Evolutionary conservation across 2,888 invertebrate species (phyloP).

Genomic region (Crocallis elinguaria): DNA sequence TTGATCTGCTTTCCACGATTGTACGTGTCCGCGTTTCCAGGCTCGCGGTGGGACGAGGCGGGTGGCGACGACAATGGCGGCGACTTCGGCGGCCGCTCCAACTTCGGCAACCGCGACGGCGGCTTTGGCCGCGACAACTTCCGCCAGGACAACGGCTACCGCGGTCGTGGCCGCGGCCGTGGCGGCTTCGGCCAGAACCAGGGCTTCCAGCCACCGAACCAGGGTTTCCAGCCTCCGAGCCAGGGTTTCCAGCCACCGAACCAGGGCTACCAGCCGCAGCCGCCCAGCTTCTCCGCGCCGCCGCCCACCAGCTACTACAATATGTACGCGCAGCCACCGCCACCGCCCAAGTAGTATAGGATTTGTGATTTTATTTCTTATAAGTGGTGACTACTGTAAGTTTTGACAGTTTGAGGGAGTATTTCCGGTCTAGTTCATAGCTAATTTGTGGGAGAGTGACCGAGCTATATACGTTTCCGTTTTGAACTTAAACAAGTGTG

Average conservation of each 20-base stretch:
- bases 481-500: too few relatives aligned
- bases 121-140: slow-evolving; percentile 21
- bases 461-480: too few relatives aligned
- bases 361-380: not conserved
- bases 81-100: slow-evolving; percentile 32
- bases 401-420: too few relatives aligned
- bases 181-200: slow-evolving; percentile 28
- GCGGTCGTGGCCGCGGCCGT: slow-evolving; percentile 50
- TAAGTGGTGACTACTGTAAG: too few relatives aligned
- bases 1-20: too few relatives aligned
- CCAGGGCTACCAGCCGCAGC: slow-evolving; percentile 24
- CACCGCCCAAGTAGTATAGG: slow-evolving; percentile 47
- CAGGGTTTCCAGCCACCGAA: slow-evolving; percentile 24
- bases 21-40: slow-evolving; percentile 36
- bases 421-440: too few relatives aligned
- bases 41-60: slow-evolving; percentile 63
- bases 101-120: slow-evolving; percentile 33
- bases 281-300: slow-evolving; percentile 47
- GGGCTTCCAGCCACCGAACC: slow-evolving; percentile 11
- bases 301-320: slow-evolving; percentile 74
- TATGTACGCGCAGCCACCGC: slow-evolving; percentile 75
- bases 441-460: too few relatives aligned
- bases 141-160: slow-evolving; percentile 57
- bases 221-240: slow-evolving; percentile 22
- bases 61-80: slow-evolving; percentile 43